Base-by-base conservation (phyloP, 2,113 vertebrate genomes). In the Physeter macrocephalus region DNA sequence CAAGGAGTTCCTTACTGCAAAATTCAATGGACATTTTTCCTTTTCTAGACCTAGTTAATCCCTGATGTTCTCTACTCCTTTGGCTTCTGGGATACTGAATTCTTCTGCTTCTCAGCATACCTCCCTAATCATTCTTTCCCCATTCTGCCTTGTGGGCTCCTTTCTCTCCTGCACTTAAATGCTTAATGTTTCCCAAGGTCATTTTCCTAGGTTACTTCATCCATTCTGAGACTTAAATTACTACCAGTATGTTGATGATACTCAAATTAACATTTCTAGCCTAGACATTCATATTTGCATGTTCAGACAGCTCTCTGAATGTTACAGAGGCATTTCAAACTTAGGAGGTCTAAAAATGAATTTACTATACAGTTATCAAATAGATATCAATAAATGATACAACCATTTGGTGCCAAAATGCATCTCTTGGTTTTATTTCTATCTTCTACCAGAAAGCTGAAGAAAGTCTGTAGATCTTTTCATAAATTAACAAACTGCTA, bases 281-380 rank as follows among this genome's bases (percentile, higher is more conserved):
- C 43, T 64, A 91, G 15, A 84, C 31, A 57, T 71, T 64, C 15
- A 90, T 34, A 82, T 0, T 43, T 74, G 29, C 25, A 71, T 82
- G 31, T 89, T 75, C 66, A 72, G 62, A 80, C 7, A 93, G 29
- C 64, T 84, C 62, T 93, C 52, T 92, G 21, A 86, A 90, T 66
- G 27, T 80, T 90, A 86, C 12, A 86, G 12, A 61, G 59, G 12
- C 17, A 46, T 41, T 25, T 95, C 52, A 96, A 91, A 93, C 64
- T 88, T n/a, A 88, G 25, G 36, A 74, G 18, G 34, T 71, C 66
- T 95, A 93, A 90, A 91, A 92, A 85, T 92, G 8, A 92, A 69
- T 57, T 41, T 54, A 78, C 21, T 74, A 23, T 64, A 41, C 90
- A 94, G 43, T 3, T 74, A 62, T 43, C 20, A 92, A 71, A 66